These are phyloP conservation scores for Bursaphelenchus mucronatus DNA, from an alignment of 1,140 invertebrate species.

Conservation along the genomic window DNA sequence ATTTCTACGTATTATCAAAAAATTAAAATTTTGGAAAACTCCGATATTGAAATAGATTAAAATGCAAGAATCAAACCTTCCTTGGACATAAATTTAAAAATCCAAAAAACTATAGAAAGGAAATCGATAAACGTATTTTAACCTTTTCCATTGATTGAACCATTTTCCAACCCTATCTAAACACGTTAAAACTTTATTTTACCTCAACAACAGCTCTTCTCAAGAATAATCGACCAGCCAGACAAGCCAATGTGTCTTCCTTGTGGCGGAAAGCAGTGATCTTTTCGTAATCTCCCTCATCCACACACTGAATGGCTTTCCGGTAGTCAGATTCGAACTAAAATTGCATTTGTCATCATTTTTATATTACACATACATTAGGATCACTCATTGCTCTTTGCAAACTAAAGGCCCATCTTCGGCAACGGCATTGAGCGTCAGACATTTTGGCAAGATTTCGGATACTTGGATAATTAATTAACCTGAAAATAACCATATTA, in stretches of 20 bases:
- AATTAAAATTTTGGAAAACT: too few relatives aligned
- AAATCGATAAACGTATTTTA: too few relatives aligned
- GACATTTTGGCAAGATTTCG: constrained; percentile 26
- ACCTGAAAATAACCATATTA: background rate
- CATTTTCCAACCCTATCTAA: too few relatives aligned
- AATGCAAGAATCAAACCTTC: too few relatives aligned
- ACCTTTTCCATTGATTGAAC: too few relatives aligned
- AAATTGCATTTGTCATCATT: constrained; percentile 16
- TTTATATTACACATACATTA: constrained; percentile 28
- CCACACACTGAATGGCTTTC: constrained; percentile 51
- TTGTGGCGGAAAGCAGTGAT: constrained; percentile 47
- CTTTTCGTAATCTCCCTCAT: constrained; percentile 52
- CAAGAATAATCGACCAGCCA: constrained; percentile 55
- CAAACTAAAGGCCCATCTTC: constrained; percentile 56
- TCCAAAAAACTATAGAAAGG: too few relatives aligned
- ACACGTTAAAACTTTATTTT: background rate
- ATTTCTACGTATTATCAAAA: too few relatives aligned
- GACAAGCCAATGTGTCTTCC: constrained; percentile 54
- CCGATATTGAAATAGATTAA: too few relatives aligned
- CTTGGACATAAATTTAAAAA: too few relatives aligned
- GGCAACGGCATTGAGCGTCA: constrained; percentile 24
- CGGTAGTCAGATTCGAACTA: constrained; percentile 57
- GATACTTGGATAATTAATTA: background rate
- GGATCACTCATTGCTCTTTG: constrained; percentile 48
- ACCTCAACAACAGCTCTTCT: constrained; percentile 46